phyloP scores from a whole-genome alignment of 2,113 vertebrate genomes.

The Orientallactaga bullata region DNA sequence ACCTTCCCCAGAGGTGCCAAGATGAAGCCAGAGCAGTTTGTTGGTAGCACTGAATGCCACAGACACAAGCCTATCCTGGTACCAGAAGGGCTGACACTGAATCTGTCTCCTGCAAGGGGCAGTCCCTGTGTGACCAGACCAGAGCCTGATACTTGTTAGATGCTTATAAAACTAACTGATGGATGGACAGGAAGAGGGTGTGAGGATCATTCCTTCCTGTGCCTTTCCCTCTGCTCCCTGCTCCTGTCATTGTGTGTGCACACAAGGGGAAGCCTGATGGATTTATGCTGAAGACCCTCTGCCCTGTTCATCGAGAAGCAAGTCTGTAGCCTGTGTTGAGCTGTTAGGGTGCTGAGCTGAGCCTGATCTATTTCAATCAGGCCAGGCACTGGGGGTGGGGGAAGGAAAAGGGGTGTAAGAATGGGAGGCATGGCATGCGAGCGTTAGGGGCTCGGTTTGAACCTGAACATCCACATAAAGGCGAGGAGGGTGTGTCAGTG shows the following conservation, averaged over 20 bases:
- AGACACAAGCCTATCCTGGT: not conserved
- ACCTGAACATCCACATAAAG: too few species aligned
- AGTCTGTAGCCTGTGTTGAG: not conserved
- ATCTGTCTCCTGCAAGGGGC: not conserved
- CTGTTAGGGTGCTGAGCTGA: not conserved
- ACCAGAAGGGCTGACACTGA: not conserved
- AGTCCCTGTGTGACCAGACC: not conserved
- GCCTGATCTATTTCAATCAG: not conserved
- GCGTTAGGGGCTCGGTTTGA: too few species aligned
- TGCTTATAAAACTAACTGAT: not conserved
- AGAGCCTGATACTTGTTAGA: not conserved
- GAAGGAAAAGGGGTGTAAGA: not conserved
- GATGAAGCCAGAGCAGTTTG: not conserved
- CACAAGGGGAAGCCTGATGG: not conserved
- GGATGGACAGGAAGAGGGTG: accelerated
- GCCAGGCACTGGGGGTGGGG: not conserved
- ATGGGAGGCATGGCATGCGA: too few species aligned
- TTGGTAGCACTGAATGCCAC: not conserved
- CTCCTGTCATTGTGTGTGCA: not conserved
- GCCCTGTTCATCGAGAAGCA: not conserved
- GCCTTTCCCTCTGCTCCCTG: not conserved
- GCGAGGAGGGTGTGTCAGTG: too few species aligned
- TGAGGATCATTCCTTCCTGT: not conserved
- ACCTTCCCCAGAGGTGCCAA: not conserved
- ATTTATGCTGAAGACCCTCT: not conserved